Evolutionary conservation across 2,113 vertebrate genomes (phyloP).

Genomic region (Galbula dea): DNA sequence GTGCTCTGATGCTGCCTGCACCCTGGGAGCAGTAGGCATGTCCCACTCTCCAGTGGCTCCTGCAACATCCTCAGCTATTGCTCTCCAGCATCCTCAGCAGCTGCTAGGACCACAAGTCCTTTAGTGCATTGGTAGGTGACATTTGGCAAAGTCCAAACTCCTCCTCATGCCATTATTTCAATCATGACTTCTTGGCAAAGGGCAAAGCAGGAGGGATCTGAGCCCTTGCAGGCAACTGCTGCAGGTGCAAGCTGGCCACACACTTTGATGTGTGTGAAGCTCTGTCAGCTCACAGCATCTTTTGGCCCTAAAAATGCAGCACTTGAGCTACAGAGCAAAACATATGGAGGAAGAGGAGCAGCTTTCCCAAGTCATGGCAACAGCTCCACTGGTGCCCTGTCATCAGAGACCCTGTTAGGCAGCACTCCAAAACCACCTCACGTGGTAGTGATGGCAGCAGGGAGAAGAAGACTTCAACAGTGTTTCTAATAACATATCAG

Average conservation of each 20-base stretch:
- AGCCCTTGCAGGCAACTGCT: background rate
- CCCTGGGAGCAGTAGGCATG: background rate
- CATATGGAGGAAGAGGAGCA: background rate
- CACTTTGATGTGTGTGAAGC: accelerated
- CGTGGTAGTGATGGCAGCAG: background rate
- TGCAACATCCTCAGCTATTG: background rate
- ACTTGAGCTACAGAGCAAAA: background rate
- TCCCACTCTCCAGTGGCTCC: background rate
- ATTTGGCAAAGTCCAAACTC: background rate
- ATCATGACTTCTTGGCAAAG: background rate
- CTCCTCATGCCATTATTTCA: background rate
- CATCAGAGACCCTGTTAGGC: background rate
- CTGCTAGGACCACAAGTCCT: background rate
- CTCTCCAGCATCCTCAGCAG: background rate
- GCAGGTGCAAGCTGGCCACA: accelerated
- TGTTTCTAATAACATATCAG: background rate
- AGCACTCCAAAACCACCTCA: background rate
- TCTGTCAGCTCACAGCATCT: background rate
- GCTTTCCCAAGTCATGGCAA: background rate
- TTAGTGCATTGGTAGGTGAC: background rate
- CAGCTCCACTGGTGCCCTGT: background rate
- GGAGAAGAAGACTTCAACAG: background rate
- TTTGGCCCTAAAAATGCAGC: background rate
- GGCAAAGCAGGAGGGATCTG: background rate
- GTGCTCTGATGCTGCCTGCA: background rate